Evolutionary conservation across 2,888 invertebrate species (phyloP).

Genomic region (Dione vanillae): DNA sequence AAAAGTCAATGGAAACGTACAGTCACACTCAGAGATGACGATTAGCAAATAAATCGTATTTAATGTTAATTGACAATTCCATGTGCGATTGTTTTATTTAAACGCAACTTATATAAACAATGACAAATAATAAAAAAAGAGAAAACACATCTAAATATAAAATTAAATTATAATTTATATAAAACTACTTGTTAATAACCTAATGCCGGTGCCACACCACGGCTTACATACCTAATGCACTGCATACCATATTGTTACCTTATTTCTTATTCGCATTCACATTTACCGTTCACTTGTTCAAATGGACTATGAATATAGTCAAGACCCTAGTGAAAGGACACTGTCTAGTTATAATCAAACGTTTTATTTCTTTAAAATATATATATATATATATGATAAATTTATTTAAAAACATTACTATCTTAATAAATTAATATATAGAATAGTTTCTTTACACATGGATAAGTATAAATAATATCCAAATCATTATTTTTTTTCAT

Average conservation of each 20-base stretch:
- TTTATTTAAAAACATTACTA: too few relatives aligned
- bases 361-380: too few relatives aligned
- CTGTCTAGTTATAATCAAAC: background rate
- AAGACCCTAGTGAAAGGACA: background rate
- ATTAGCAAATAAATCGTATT: background rate
- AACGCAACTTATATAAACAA: background rate
- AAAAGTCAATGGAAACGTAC: constrained; percentile 3
- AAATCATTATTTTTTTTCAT: too few relatives aligned
- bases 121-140: background rate
- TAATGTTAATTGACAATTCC: too few relatives aligned
- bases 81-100: background rate
- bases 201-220: background rate
- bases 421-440: too few relatives aligned
- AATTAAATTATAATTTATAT: background rate
- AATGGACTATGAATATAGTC: background rate
- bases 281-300: constrained; percentile 22
- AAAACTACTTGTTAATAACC: background rate
- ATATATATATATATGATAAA: too few relatives aligned
- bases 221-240: background rate
- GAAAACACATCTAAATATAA: background rate
- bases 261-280: constrained; percentile 18
- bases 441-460: too few relatives aligned
- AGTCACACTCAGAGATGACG: background rate
- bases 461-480: too few relatives aligned
- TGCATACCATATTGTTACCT: constrained; percentile 21